Evolutionary conservation across 2,888 invertebrate genomes (phyloP), one percentile per base, ranked within the genome.

Genomic region (Dioctria linearis): DNA sequence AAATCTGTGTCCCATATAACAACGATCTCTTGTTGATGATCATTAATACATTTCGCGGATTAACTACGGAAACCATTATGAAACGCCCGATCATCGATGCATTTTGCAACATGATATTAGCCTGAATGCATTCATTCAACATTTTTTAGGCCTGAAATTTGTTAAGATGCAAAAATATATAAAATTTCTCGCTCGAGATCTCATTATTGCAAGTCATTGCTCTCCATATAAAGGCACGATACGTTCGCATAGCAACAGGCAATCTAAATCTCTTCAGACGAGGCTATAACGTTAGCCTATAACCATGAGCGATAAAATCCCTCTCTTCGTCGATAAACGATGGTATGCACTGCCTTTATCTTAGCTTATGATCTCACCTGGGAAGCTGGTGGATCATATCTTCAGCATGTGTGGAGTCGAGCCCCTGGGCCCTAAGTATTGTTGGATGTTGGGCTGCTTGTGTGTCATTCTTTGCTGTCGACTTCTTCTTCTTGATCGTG

Each of bases 351-450:
- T 25, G 73, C 63, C 25, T 37, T 73, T 76, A 76, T 76, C 76
- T 63, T 57, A 57, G 63, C 76, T 76, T 76, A 63, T 76, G 76
- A 76, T 76, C 76, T 75, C 63, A 76, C 76, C 76, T 76, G 76
- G 25, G 76, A 49, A 37, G 63, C 42, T 66, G 25, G 54, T 54
- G 76, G 76, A 63, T 63, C 76, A 76, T 63, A 63, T 76, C 63
- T 25, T 25, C 63, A 66, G 54, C 49, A 57, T 49, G 49, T 37
- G 63, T 37, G 2, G 76, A 46, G 39, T 25, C 9, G 75, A 43
- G 76, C 49, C 76, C 76, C 63, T 71, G 49, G 76, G 61, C 59
- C 76, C 25, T 25, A 11, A 25, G 63, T 46, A 49, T 61, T 63
- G 37, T 63, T 76, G 46, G 61, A 25, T 25, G 25, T 25, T 25